Conservation (phyloP, 64 coral and sea anemone species). For the Exaiptasia diaphana region DNA sequence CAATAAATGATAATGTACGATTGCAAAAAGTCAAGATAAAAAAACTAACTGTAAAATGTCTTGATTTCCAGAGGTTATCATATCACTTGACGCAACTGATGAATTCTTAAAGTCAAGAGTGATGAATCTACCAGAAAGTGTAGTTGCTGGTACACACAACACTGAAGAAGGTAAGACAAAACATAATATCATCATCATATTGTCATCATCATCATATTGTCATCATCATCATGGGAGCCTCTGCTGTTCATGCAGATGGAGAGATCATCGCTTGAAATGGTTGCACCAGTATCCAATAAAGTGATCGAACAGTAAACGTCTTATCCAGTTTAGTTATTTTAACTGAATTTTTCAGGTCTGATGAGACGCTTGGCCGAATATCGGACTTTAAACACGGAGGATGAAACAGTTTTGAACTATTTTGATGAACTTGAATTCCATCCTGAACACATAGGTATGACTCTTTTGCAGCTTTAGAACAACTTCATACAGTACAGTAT, state of each 20-base stretch:
- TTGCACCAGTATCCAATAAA: too few species aligned
- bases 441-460: slow-evolving; percentile 84
- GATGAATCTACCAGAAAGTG: slow-evolving; percentile 95
- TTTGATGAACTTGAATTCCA: slow-evolving; percentile 99
- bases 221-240: too few species aligned
- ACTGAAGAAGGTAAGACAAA: slow-evolving; percentile 81
- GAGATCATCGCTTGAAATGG: too few species aligned
- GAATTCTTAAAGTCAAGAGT: slow-evolving; percentile 94
- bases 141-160: slow-evolving; percentile 95
- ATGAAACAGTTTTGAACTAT: slow-evolving; percentile 96
- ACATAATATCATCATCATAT: not conserved
- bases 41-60: not conserved
- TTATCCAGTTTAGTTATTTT: too few species aligned
- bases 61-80: slow-evolving; percentile 81
- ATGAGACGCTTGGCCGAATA: slow-evolving; percentile 51
- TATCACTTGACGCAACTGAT: slow-evolving; percentile 81
- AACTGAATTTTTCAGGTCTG: not conserved
- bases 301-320: too few species aligned
- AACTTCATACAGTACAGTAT: too few species aligned
- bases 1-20: too few species aligned
- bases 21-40: not conserved
- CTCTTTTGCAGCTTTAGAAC: not conserved
- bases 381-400: slow-evolving; percentile 78
- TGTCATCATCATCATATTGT: too few species aligned
- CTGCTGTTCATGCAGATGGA: too few species aligned